Evolutionary conservation across 2,888 invertebrate genomes (phyloP).

Genomic region (Epinotia brunnichana): DNA sequence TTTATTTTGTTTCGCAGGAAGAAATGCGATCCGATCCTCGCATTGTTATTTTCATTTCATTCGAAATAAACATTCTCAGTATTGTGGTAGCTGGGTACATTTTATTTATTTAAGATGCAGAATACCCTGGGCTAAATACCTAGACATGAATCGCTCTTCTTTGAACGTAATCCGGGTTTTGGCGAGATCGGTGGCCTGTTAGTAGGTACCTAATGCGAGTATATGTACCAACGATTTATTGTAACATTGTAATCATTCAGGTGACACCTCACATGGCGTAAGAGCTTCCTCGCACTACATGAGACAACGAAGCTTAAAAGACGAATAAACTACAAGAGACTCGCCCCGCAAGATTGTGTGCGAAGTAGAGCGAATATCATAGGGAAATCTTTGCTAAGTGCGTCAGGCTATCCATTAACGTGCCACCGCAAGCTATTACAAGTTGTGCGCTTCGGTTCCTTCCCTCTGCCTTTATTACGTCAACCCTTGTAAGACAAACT

Average conservation of each 20-base stretch:
- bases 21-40: neutral
- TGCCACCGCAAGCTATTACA: conserved; percentile 51
- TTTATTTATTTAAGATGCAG: neutral
- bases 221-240: too few relatives aligned
- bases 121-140: neutral
- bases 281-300: neutral
- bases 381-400: conserved; percentile 50
- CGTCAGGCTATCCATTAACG: conserved; percentile 50
- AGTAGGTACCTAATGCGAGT: neutral
- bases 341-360: conserved; percentile 36
- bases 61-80: neutral
- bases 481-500: conserved; percentile 35
- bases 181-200: neutral
- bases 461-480: conserved; percentile 43
- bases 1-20: neutral
- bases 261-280: neutral
- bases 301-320: conserved; percentile 6
- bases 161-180: neutral
- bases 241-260: neutral
- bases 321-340: conserved; percentile 39
- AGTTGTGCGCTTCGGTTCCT: conserved; percentile 46
- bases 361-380: conserved; percentile 45
- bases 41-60: neutral
- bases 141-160: neutral
- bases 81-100: neutral